These are phyloP conservation scores for Eptatretus burgeri DNA, from an alignment of 2,113 vertebrate species.

Conservation along the genomic window DNA sequence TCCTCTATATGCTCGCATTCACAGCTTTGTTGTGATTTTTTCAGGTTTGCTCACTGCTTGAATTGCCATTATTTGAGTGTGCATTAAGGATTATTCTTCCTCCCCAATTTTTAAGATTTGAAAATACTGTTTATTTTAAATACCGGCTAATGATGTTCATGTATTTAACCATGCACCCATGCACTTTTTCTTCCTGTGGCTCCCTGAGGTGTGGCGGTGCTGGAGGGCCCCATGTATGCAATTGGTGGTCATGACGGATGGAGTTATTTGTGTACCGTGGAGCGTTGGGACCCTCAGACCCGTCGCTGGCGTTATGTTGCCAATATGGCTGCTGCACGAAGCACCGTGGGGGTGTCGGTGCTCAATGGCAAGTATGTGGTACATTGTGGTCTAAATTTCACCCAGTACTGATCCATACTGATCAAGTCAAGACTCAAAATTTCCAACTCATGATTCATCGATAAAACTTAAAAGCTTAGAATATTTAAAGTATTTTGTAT, in stretches of 20 bases:
- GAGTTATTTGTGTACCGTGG: conserved; percentile 36
- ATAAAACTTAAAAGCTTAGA: too few relatives aligned
- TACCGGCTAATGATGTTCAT: not conserved
- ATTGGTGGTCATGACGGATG: conserved; percentile 37
- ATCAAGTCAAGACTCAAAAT: too few relatives aligned
- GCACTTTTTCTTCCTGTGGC: not conserved
- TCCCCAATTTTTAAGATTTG: not conserved
- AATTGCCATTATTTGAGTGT: conserved; percentile 10
- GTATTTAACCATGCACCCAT: not conserved
- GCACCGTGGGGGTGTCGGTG: conserved; percentile 32
- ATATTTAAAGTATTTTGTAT: too few relatives aligned
- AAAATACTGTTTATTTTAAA: conserved; percentile 6
- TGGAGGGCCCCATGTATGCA: conserved; percentile 36
- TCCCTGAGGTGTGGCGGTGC: conserved; percentile 24
- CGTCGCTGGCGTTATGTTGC: conserved; percentile 38
- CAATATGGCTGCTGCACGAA: conserved; percentile 33
- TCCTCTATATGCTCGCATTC: too few relatives aligned
- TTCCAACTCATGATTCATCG: too few relatives aligned
- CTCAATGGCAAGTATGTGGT: conserved; percentile 38
- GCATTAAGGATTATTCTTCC: conserved; percentile 8
- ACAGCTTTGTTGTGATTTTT: not conserved
- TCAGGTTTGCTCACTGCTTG: conserved; percentile 7
- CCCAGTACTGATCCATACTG: too few relatives aligned
- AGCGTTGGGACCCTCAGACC: conserved; percentile 33
- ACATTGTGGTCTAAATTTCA: conserved; percentile 5